Conservation (phyloP, 2,888 invertebrate genomes). For the Lochmaea capreae region DNA sequence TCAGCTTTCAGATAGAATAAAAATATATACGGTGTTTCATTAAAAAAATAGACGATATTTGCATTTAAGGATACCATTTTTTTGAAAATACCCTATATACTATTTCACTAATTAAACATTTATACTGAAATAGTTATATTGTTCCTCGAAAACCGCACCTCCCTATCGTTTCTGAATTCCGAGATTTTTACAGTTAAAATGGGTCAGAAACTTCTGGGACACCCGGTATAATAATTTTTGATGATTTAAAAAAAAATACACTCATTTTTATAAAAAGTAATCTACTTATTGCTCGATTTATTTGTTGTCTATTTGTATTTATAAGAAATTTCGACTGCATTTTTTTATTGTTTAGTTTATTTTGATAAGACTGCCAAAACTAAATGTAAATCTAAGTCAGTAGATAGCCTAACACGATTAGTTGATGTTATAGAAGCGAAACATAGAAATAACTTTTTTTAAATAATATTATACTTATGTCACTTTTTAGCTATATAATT, state of each 20-base stretch:
- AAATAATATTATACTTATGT: neutral
- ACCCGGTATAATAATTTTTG: too few species aligned
- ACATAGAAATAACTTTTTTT: neutral
- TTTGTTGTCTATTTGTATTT: constrained; percentile 26
- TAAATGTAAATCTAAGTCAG: constrained; percentile 53
- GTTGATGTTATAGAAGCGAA: constrained; percentile 26
- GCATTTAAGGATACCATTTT: too few species aligned
- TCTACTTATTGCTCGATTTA: constrained; percentile 38
- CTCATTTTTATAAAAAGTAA: constrained; percentile 34
- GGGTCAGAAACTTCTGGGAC: too few species aligned
- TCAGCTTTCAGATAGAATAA: too few species aligned
- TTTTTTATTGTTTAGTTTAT: constrained; percentile 25
- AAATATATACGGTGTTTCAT: too few species aligned
- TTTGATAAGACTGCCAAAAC: constrained; percentile 54
- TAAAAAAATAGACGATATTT: too few species aligned
- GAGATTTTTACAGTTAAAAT: too few species aligned
- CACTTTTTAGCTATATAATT: neutral
- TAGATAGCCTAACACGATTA: constrained; percentile 48
- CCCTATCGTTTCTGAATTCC: too few species aligned
- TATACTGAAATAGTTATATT: too few species aligned
- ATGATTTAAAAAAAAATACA: neutral
- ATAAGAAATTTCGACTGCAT: constrained; percentile 37
- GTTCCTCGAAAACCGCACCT: too few species aligned
- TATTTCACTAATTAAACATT: too few species aligned
- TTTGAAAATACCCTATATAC: too few species aligned